Evolutionary conservation across 1,140 invertebrate species (phyloP), one percentile per base, ranked within the genome.

Genomic region (Brachionus rubens): DNA sequence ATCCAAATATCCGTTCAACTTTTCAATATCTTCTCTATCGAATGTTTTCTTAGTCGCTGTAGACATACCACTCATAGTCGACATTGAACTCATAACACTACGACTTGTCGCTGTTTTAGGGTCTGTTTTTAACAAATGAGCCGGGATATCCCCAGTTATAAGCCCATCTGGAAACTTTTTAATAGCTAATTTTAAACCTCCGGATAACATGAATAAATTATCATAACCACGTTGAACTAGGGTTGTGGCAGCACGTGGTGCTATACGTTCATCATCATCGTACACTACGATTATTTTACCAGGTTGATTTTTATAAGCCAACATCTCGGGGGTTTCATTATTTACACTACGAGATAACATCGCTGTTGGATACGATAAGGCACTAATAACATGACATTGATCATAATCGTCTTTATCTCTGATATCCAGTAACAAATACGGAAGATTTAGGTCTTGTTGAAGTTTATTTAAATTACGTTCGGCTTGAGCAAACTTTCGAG

Each of bases 391-490:
- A 77, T 87, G 86, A 78, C 83, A 82, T 24, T 81, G 50, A 16
- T 82, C 72, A 79, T 81, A 87, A 7, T 82, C 80, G 75, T 86
- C 84, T 19, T 62, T 47, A 59, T 86, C 82, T 72, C 87, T 77
- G n/a, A 87, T 80, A 80, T 88, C 87, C 67, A 87, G 79, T 30
- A 87, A 77, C n/a, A 87, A 78, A 77, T 87, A 87, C 2, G 87
- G 86, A 70, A 79, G 79, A 7, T 76, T 52, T 28, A 54, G 33
- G 30, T 50, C 41, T 52, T 33, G 75, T 12, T 52, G 26, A 33
- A 67, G 24, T n/a, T 36, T 77, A 62, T 54, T 26, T 47, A 72
- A 76, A 72, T 77, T 76, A 21, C 56, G 41, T 46, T 75, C 30
- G 28, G 80, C 79, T 21, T 24, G n/a, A 24, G 10, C 40, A 62